Percentiles rank a stretch among this genome's conserved stretches.
These are phyloP conservation scores for Spondyliosoma cantharus DNA, from an alignment of 2,797 vertebrate genomes.

Conservation along the genomic window DNA sequence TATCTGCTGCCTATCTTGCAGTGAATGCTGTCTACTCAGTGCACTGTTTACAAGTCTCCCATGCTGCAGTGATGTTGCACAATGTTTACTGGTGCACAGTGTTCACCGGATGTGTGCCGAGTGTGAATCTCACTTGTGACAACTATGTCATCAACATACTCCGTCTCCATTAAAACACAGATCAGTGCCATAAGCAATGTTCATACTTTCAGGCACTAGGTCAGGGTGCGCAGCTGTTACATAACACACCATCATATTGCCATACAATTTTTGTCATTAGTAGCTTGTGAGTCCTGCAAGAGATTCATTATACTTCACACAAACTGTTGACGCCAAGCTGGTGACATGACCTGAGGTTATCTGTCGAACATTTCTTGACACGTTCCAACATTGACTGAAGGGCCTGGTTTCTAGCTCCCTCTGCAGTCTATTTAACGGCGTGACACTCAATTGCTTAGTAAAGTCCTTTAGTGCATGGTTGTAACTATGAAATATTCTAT, in stretches of 20 bases:
- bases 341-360: neutral
- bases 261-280: neutral
- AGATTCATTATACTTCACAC: neutral
- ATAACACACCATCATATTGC: neutral
- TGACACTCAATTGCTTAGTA: neutral
- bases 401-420: constrained; percentile 46
- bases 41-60: constrained; percentile 17
- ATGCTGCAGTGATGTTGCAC: constrained; percentile 13
- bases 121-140: constrained; percentile 20
- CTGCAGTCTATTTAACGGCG: constrained; percentile 43
- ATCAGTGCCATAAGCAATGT: constrained; percentile 9
- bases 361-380: neutral
- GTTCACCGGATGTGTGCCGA: constrained; percentile 26
- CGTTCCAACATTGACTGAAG: neutral
- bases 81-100: constrained; percentile 38
- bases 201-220: constrained; percentile 10
- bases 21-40: constrained; percentile 31
- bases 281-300: neutral
- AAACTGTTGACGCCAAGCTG: neutral
- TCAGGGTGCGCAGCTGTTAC: neutral
- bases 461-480: neutral
- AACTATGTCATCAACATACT: constrained; percentile 7
- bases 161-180: constrained; percentile 12
- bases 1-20: constrained; percentile 62
- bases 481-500: neutral